Evolutionary conservation across 2,113 vertebrate species (phyloP).

Genomic region (Syrmaticus mikado): DNA sequence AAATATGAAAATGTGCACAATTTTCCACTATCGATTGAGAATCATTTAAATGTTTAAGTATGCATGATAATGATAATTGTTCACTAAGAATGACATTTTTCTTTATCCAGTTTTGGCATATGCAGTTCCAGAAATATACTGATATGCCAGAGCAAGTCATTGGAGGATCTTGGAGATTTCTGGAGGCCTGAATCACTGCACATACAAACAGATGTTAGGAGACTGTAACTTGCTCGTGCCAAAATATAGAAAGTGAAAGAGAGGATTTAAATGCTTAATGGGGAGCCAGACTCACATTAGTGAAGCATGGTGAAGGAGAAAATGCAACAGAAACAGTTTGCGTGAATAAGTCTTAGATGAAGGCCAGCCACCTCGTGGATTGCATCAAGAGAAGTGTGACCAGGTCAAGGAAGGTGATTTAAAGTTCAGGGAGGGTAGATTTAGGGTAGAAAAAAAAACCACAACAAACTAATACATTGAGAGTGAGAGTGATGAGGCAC

Average conservation of each 20-base stretch:
- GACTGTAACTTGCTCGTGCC: rapidly evolving
- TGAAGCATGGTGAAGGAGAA: neutral
- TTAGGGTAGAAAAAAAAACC: too few relatives aligned
- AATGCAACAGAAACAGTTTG: neutral
- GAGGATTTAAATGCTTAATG: neutral
- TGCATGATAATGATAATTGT: rapidly evolving
- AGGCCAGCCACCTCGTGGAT: too few relatives aligned
- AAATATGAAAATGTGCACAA: neutral
- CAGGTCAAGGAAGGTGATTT: too few relatives aligned
- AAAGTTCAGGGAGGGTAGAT: too few relatives aligned
- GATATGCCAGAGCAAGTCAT: neutral
- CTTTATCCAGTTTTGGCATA: neutral
- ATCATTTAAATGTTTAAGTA: neutral
- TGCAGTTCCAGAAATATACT: neutral
- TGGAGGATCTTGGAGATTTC: neutral
- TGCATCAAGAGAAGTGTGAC: too few relatives aligned
- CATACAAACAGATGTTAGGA: neutral
- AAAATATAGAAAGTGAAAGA: neutral
- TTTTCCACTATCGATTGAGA: neutral
- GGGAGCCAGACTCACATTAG: neutral
- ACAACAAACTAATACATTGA: too few relatives aligned
- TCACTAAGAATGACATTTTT: neutral
- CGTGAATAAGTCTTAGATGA: neutral
- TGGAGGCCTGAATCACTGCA: neutral
- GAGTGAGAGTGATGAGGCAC: too few relatives aligned